Base-by-base conservation (phyloP, 2,113 vertebrate genomes). In the Eleginops maclovinus region DNA sequence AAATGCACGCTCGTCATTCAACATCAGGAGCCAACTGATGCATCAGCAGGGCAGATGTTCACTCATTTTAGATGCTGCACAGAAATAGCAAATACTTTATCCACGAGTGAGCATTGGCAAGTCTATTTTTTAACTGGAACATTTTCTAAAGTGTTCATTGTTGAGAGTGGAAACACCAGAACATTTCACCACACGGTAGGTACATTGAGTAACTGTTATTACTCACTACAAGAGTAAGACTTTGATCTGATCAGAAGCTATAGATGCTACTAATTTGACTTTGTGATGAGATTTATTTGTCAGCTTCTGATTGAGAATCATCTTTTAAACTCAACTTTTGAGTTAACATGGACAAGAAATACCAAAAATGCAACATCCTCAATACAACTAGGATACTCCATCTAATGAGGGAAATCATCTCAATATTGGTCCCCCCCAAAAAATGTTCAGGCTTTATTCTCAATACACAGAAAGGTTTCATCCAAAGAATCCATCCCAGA, bases 401-500 rank as follows among this genome's bases (percentile, higher is more conserved):
- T 41, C 31, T 41, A 9, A 36, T 26, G 3, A 15, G 17, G 0
- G 24, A 3, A n/a, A 40, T 6, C 47, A 3, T 17, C 4, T 43
- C 50, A 43, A 71, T 15, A 47, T 56, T 5, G 0, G n/a, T n/a
- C n/a, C n/a, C n/a, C n/a, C n/a, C n/a, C n/a, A n/a, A n/a, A n/a
- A n/a, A n/a, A n/a, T n/a, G n/a, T n/a, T n/a, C n/a, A n/a, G 19
- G 41, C 19, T 58, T 8, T 7, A 36, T 4, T 71, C n/a, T n/a
- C 8, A 36, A 59, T 4, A 71, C 43, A 58, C 41, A 47, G 54
- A 31, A 47, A 13, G 12, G 2, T 21, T 73, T 63, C 19, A 78
- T 46, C 46, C 9, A 54, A 81, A 70, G 70, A 70, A n/a, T 49
- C 62, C 64, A 60, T 19, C n/a, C 60, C 50, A 65, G 44, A 65